Evolutionary conservation across 2,113 vertebrate genomes (phyloP), one percentile per base, ranked within the genome.

Genomic region (Grus americana): DNA sequence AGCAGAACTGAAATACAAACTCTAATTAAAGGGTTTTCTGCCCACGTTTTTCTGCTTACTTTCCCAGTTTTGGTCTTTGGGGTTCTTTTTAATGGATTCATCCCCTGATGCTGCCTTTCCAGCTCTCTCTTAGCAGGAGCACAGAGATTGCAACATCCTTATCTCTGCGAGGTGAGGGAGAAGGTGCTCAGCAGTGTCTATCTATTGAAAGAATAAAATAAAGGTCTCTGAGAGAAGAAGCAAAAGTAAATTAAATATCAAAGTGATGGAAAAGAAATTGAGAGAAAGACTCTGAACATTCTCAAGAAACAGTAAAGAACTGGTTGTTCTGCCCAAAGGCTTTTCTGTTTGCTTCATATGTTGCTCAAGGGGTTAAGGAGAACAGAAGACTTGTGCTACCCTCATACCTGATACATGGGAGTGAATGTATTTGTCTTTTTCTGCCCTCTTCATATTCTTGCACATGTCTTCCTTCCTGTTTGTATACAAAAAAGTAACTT

Each of bases 171-270:
- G 59, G 23, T 61, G 66, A 93, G 29, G 16, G 32, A 88, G 55
- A 73, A 76, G 27, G 76, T 90, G 18, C 13, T 73, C 67, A 86
- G 50, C 27, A 62, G 34, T 16, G 15, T 32, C 71, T 80, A 30
- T 55, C 68, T 72, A 18, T 72, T 67, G 72, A 72, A 91, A 81
- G 40, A 88, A 83, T 79, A 52, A 86, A 93, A 92, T 81, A 70
- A 66, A 85, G 20, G 73, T 65, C 73, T 46, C 55, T 27, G 21
- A 81, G 34, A 85, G 26, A 74, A 79, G 71, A 52, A 90, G 52
- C 16, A 84, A 68, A 82, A 73, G 42, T 70, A 83, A 95, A 93
- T 80, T 44, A 93, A 95, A 88, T 44, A 87, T 47, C n/a, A 78
- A 90, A 91, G 36, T 65, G 55, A 88, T 68, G 6, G 65, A 50